Evolutionary conservation across 2,888 invertebrate genomes (phyloP), one percentile per base, ranked within the genome.

Genomic region (Folsomia manolachei): DNA sequence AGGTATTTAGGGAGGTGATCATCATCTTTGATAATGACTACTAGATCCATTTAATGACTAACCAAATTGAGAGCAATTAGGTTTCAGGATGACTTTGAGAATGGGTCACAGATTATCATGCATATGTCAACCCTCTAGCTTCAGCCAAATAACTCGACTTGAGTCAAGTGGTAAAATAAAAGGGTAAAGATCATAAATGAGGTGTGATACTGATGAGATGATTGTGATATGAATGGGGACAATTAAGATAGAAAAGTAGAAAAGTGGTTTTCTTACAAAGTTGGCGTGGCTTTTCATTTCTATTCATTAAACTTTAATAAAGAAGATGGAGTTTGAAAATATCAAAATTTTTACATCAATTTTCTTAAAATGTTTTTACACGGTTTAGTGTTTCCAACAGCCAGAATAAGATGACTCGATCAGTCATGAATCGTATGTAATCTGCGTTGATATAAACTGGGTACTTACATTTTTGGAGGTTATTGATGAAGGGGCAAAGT

Each of bases 171-270:
- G n/a, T n/a, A 67, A 67, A 51, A 25, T 67, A 19, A 25, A 23
- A 39, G 39, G 14, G 39, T 27, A 27, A 23, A 60, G 26, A 27
- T 25, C 27, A 60, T 21, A 62, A 69, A 69, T 69, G 69, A 62
- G 62, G 61, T 63, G 27, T 65, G 27, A 39, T 21, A 19, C 18
- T 24, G 21, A 21, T 27, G 52, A 19, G n/a, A 61, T 24, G 52
- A 69, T 61, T 69, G 69, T 27, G 60, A 26, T 63, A 63, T 69
- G 69, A 69, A 69, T 69, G 62, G 60, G 63, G 69, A 69, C 67
- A 69, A 69, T 69, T 69, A 69, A 27, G 69, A 27, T 62, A 18
- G 27, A 39, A 65, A 61, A 66, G 56, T 56, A 70, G 70, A 63
- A 64, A 66, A 71, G 62, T 71, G 60, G 53, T 71, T 65, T 71